phyloP scores from a whole-genome alignment of 1,140 invertebrate genomes.

The Nephila pilipes region DNA sequence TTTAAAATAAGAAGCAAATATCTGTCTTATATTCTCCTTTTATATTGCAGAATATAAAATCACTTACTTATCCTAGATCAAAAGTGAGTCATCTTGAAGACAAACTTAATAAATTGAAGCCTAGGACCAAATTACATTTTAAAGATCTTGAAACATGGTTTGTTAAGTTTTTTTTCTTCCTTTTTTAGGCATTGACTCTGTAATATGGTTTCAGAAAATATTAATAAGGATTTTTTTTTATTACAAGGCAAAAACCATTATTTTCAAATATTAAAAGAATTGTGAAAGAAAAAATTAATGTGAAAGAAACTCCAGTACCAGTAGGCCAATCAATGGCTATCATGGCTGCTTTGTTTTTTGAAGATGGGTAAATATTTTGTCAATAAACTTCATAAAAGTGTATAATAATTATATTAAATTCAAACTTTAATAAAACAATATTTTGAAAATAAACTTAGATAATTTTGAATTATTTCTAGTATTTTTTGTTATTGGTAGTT shows the following conservation, averaged over 20 bases:
- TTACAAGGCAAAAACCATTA: constrained; percentile 50
- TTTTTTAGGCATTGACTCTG: neutral
- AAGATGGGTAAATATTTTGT: constrained; percentile 35
- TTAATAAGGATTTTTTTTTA: neutral
- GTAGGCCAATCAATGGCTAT: constrained; percentile 38
- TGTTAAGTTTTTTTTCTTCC: neutral
- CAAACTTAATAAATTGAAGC: neutral
- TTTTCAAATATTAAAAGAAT: constrained; percentile 43
- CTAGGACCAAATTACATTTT: neutral
- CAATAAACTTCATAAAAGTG: neutral
- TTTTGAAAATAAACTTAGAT: too few species aligned
- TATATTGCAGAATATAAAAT: neutral
- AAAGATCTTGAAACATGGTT: constrained; percentile 40
- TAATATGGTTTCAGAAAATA: neutral
- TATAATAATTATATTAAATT: too few species aligned
- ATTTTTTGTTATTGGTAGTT: too few species aligned
- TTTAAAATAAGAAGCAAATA: too few species aligned
- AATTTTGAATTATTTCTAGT: too few species aligned
- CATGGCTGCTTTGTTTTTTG: constrained; percentile 55
- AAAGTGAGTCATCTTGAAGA: neutral
- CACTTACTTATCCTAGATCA: constrained; percentile 26
- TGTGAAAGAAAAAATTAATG: neutral
- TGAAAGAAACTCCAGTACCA: neutral
- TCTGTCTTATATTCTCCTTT: neutral
- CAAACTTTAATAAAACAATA: too few species aligned